Base-by-base conservation (phyloP, 2,797 vertebrate species). In the Otolemur crassicaudatus region DNA sequence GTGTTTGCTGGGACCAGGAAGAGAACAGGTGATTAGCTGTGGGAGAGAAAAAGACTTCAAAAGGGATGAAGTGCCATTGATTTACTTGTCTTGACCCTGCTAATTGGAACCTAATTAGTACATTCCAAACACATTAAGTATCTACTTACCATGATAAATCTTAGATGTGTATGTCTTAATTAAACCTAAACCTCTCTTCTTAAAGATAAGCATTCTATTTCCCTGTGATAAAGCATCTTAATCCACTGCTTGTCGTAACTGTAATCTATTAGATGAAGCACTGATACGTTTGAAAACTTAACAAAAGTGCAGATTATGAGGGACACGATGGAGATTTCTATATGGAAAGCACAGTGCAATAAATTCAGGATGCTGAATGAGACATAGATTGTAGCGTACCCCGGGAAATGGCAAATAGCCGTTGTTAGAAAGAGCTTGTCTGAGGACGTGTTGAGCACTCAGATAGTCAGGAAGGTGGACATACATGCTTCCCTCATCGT, bases 61-160 rank as follows among this genome's bases (percentile, higher is more conserved):
- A 56, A 16, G 70, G 49, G 63, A n/a, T 95, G 73, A 67, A 46
- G 23, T 22, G 9, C 53, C 14, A 73, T 92, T 92, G 91, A 95
- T 92, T 92, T 88, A 77, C 79, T 65, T 86, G 90, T 95, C 95
- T 94, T 90, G 95, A 96, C 90, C 96, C 34, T 70, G 25, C 65
- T 93, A 92, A 91, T 97, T 97, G 70, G 94, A 92, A 77, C 63
- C n/a, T 95, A 93, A 95, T 97, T 95, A 87, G 79, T 79, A 69
- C 77, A 69, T 93, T 91, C 92, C 86, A 76, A 95, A 87, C 60
- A 91, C 49, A 75, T 84, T 92, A 90, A 88, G 75, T 82, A 65
- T 86, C 87, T 90, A 56, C 80, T 81, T 76, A 69, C 13, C 43
- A 61, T 40, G 23, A 92, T 92, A 86, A 94, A 95, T 94, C 93